A percentile compares a stretch with the other conserved stretches of the same genome.
These are phyloP conservation scores for Leptinotarsa tumamoca DNA, from an alignment of 2,888 invertebrate genomes.

Conservation along the genomic window DNA sequence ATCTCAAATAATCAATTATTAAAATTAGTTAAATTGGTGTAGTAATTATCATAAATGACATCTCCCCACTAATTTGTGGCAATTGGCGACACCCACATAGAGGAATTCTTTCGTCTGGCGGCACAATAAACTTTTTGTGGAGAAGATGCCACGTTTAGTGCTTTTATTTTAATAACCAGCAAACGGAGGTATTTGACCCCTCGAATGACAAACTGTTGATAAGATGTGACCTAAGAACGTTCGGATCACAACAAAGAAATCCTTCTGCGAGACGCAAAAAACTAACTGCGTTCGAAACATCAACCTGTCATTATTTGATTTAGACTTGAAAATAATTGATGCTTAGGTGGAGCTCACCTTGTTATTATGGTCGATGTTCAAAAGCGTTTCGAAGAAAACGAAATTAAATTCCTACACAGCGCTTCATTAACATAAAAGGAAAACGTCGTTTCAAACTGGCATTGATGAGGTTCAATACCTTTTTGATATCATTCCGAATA, in stretches of 20 bases:
- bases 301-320: constrained; percentile 31
- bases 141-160: constrained; percentile 17
- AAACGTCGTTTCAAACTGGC: constrained; percentile 24
- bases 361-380: constrained; percentile 14
- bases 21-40: constrained; percentile 8
- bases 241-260: constrained; percentile 9
- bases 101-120: constrained; percentile 24
- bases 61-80: constrained; percentile 17
- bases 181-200: constrained; percentile 19
- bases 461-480: not conserved
- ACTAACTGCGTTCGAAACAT: constrained; percentile 17
- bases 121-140: constrained; percentile 17
- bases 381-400: constrained; percentile 15
- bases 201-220: constrained; percentile 19
- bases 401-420: constrained; percentile 34
- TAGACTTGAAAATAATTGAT: constrained; percentile 23
- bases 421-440: constrained; percentile 37
- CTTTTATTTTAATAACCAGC: constrained; percentile 16
- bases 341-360: constrained; percentile 13
- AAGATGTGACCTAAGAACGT: not conserved
- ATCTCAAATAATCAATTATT: not conserved
- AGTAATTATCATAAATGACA: constrained; percentile 19
- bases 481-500: not conserved
- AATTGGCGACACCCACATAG: constrained; percentile 26
- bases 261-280: not conserved